Conservation (phyloP, 2,888 invertebrate genomes). For the Hemicrepidius hirtus region DNA sequence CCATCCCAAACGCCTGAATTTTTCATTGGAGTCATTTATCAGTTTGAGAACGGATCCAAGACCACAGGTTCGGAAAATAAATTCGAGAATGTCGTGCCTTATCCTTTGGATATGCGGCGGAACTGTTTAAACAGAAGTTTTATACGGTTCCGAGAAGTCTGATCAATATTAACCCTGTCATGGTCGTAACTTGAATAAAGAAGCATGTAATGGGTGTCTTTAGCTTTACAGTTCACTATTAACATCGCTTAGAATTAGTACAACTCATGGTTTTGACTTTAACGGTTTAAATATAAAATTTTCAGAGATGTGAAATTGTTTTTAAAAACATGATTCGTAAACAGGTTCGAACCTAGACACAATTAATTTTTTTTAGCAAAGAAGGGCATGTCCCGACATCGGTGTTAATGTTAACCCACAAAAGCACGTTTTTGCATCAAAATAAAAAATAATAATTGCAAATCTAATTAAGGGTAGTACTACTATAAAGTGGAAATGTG, state of each 20-base stretch:
- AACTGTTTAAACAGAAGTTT: slow-evolving; percentile 39
- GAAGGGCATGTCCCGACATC: too few species aligned
- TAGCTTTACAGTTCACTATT: not conserved
- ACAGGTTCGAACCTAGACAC: too few species aligned
- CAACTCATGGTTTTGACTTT: not conserved
- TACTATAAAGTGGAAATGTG: not conserved
- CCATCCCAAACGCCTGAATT: not conserved
- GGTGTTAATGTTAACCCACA: too few species aligned
- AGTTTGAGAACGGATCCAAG: not conserved
- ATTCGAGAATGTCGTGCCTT: slow-evolving; percentile 32
- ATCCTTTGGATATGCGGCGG: slow-evolving; percentile 27
- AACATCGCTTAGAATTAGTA: not conserved
- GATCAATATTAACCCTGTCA: slow-evolving; percentile 44
- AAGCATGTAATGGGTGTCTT: slow-evolving; percentile 28
- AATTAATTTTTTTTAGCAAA: too few species aligned
- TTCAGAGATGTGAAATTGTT: not conserved
- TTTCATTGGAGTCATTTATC: slow-evolving; percentile 7
- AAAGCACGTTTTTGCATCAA: too few species aligned
- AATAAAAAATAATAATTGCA: too few species aligned
- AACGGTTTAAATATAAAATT: too few species aligned
- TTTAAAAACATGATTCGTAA: too few species aligned
- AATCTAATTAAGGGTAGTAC: not conserved
- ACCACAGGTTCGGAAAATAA: slow-evolving; percentile 17
- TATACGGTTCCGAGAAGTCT: slow-evolving; percentile 46
- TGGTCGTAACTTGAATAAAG: slow-evolving; percentile 29